These are phyloP conservation scores for Cathartes aura DNA, from an alignment of 2,113 vertebrate genomes.

Conservation along the genomic window DNA sequence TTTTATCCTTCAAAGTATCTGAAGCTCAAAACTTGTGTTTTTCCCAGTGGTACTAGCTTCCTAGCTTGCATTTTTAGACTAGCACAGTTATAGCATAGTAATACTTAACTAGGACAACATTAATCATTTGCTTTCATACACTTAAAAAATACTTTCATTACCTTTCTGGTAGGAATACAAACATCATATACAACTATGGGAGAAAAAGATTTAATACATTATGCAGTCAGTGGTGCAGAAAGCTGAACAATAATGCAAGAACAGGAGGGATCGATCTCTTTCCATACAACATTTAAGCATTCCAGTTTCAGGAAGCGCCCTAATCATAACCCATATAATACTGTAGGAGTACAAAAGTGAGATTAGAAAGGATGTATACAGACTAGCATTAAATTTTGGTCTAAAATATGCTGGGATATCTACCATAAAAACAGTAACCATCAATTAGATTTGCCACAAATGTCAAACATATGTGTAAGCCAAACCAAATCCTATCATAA, in stretches of 20 bases:
- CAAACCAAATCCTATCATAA: conserved; percentile 20
- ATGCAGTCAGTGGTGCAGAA: not conserved
- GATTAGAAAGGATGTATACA: conserved; percentile 11
- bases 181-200: not conserved
- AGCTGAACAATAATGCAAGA: not conserved
- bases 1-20: not conserved
- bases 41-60: not conserved
- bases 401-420: not conserved
- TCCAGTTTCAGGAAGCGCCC: not conserved
- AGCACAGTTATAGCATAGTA: not conserved
- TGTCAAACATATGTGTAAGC: conserved; percentile 36
- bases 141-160: not conserved
- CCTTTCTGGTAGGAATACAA: not conserved
- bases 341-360: not conserved
- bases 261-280: not conserved
- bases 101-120: not conserved
- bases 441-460: conserved; percentile 37
- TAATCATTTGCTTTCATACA: not conserved
- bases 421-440: conserved; percentile 33
- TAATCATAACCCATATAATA: not conserved
- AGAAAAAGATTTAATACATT: not conserved
- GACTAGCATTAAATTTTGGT: not conserved
- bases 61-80: not conserved
- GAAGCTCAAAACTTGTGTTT: not conserved
- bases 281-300: not conserved